phyloP scores from a whole-genome alignment of 2,888 invertebrate genomes.

The Meiosimyza platycephala region DNA sequence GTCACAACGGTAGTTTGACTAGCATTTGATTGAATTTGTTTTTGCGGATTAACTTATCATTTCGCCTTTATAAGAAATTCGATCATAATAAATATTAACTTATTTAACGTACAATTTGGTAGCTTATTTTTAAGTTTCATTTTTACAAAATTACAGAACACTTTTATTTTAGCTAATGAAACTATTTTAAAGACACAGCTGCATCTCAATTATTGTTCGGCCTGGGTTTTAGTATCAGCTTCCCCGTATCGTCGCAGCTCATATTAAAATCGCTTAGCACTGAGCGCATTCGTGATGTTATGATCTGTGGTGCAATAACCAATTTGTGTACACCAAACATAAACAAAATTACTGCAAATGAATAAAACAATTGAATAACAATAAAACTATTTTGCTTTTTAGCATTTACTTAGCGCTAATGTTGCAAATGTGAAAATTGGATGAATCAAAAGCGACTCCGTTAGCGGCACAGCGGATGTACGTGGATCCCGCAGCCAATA shows the following conservation, averaged over 20 bases:
- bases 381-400: neutral
- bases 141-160: conserved; percentile 15
- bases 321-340: conserved; percentile 93
- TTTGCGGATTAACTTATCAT: too few relatives aligned
- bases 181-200: neutral
- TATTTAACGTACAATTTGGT: conserved; percentile 21
- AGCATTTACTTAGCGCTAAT: conserved; percentile 77
- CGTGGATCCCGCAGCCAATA: conserved; percentile 96
- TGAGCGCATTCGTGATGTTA: conserved; percentile 89
- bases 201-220: conserved; percentile 69
- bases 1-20: too few relatives aligned
- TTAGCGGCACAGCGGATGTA: conserved; percentile 89
- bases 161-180: conserved; percentile 22
- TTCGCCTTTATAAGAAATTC: neutral
- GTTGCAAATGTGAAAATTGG: conserved; percentile 93
- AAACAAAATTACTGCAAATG: conserved; percentile 81
- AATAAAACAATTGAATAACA: conserved; percentile 1
- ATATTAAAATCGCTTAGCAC: conserved; percentile 96
- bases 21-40: too few relatives aligned
- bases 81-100: neutral
- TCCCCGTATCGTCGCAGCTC: conserved; percentile 98
- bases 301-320: conserved; percentile 96
- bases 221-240: conserved; percentile 91
- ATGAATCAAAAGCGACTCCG: conserved; percentile 93
- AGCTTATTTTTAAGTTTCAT: conserved; percentile 1